These are phyloP conservation scores for Pogonognathellus flavescens DNA, from an alignment of 1,140 invertebrate species.

Conservation along the genomic window DNA sequence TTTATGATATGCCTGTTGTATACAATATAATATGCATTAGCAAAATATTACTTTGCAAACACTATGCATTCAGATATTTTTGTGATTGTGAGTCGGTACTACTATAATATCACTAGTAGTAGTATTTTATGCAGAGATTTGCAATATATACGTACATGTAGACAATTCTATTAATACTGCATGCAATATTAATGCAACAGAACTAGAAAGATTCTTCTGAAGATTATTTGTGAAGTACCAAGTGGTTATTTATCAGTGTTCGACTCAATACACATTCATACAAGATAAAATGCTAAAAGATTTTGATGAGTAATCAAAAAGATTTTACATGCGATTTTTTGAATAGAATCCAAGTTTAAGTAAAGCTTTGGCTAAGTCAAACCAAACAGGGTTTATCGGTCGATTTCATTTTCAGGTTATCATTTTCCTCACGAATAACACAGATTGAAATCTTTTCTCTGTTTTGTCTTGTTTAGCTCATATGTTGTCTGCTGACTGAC, in stretches of 20 bases:
- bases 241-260: not conserved
- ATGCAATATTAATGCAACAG: no score
- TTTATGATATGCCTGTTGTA: no score
- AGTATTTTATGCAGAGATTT: no score
- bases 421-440: constrained; percentile 52
- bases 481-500: constrained; percentile 5
- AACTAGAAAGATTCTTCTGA: no score
- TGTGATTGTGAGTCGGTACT: no score
- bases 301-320: constrained; percentile 37
- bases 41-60: no score
- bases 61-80: no score
- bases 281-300: constrained; percentile 23
- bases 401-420: constrained; percentile 66
- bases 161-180: no score
- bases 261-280: not conserved
- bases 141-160: no score
- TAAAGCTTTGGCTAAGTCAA: constrained; percentile 21
- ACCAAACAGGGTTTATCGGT: constrained; percentile 61
- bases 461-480: constrained; percentile 32
- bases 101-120: no score
- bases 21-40: no score
- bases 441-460: constrained; percentile 40
- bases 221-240: not conserved
- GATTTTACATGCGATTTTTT: constrained; percentile 28
- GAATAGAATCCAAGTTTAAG: constrained; percentile 39